Conservation (phyloP, 2,797 vertebrate species). For the Acrocephalus scirpaceus region DNA sequence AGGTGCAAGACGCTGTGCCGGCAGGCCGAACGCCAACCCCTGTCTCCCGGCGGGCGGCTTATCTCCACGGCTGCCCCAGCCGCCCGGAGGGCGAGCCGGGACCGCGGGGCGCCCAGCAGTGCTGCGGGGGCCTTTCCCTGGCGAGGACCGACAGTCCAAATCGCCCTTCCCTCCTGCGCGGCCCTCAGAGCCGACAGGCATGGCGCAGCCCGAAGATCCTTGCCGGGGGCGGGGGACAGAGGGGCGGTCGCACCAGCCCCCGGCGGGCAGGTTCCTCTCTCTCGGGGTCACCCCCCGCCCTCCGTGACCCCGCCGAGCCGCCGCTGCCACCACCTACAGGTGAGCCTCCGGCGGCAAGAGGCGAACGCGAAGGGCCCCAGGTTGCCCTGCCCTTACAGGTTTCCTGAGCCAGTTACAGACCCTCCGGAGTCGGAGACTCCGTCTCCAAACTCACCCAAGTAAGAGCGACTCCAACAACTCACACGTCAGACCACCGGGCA, state of each 20-base stretch:
- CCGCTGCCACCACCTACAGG: background rate
- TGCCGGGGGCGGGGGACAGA: accelerated
- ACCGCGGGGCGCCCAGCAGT: background rate
- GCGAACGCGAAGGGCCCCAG: background rate
- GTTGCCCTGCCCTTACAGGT: background rate
- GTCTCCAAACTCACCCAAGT: background rate
- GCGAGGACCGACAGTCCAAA: background rate
- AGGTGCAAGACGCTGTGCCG: background rate
- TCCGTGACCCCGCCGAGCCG: background rate
- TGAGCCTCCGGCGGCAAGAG: background rate
- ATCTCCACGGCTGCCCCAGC: background rate
- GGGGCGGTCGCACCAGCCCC: no score
- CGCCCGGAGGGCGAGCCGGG: background rate
- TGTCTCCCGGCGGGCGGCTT: background rate
- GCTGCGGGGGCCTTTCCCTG: no score
- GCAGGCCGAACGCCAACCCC: background rate
- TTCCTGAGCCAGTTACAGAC: background rate
- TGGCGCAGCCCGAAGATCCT: background rate
- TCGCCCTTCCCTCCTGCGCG: background rate
- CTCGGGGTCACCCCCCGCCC: no score
- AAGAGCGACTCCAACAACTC: background rate
- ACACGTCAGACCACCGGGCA: background rate
- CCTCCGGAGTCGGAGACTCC: background rate
- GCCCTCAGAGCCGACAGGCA: background rate
- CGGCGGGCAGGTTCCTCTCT: accelerated